These are phyloP conservation scores for Emydura subglobosa DNA, from an alignment of 2,113 vertebrate species.

Conservation along the genomic window DNA sequence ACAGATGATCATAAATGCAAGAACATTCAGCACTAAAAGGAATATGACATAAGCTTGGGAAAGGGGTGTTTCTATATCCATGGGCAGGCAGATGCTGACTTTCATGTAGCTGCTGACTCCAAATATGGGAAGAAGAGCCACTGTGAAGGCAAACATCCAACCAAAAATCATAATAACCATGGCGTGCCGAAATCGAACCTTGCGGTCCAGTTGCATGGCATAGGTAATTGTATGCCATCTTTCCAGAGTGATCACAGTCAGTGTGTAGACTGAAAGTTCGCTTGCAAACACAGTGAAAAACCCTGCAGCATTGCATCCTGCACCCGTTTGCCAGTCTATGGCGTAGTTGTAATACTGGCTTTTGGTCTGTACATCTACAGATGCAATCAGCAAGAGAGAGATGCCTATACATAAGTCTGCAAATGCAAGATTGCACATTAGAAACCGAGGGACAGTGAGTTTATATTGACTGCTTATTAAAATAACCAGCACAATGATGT, in stretches of 20 bases:
- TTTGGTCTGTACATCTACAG: slow-evolving; percentile 88
- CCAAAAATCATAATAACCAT: slow-evolving; percentile 86
- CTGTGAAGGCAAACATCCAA: slow-evolving; percentile 89
- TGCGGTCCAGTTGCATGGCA: slow-evolving; percentile 91
- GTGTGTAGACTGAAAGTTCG: slow-evolving; percentile 93
- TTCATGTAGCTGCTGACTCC: slow-evolving; percentile 96
- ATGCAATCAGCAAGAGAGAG: slow-evolving; percentile 92
- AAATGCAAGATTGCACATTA: slow-evolving; percentile 98
- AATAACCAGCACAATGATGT: slow-evolving; percentile 87
- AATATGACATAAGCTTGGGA: slow-evolving; percentile 90
- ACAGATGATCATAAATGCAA: slow-evolving; percentile 91
- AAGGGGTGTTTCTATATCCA: slow-evolving; percentile 89
- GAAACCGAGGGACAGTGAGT: slow-evolving; percentile 93
- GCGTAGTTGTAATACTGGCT: slow-evolving; percentile 93
- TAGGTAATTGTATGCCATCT: slow-evolving; percentile 98
- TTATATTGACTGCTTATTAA: slow-evolving; percentile 90
- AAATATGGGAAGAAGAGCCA: slow-evolving; percentile 88
- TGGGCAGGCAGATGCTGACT: slow-evolving; percentile 96
- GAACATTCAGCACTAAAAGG: slow-evolving; percentile 90
- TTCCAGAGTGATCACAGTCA: slow-evolving; percentile 93
- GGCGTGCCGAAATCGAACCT: slow-evolving; percentile 89
- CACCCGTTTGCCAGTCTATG: slow-evolving; percentile 94
- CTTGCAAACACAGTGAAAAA: slow-evolving; percentile 97
- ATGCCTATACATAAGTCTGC: slow-evolving; percentile 97
- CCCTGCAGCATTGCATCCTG: slow-evolving; percentile 89